A percentile compares a stretch with the other conserved stretches of the same genome.
Conservation (phyloP, 2,797 vertebrate species). For the Glossophaga mutica region DNA sequence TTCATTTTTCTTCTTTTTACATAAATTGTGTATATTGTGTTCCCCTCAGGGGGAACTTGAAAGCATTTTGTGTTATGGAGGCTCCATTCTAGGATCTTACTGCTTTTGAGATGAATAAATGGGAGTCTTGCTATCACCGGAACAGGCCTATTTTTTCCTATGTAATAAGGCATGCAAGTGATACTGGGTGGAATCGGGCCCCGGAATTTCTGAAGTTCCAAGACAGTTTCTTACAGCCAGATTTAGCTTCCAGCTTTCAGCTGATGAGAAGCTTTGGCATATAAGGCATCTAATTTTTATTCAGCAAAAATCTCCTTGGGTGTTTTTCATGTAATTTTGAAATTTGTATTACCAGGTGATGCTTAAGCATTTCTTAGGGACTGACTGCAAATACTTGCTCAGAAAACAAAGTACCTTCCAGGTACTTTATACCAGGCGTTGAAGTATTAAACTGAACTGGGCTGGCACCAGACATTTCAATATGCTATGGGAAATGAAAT, state of each 20-base stretch:
- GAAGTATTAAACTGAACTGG: slow-evolving; percentile 68
- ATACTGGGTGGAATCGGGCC: slow-evolving; percentile 18
- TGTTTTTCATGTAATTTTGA: slow-evolving; percentile 51
- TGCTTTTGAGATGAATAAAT: slow-evolving; percentile 67
- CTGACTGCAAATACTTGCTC: slow-evolving; percentile 54
- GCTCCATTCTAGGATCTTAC: slow-evolving; percentile 67
- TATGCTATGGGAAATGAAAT: slow-evolving; percentile 78
- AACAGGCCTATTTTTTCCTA: slow-evolving; percentile 53
- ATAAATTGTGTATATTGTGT: slow-evolving; percentile 74
- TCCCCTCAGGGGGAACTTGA: slow-evolving; percentile 76
- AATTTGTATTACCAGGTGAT: slow-evolving; percentile 51
- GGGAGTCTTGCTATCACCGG: slow-evolving; percentile 54
- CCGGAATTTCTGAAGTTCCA: slow-evolving; percentile 52
- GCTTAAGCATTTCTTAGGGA: slow-evolving; percentile 60
- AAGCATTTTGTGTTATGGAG: slow-evolving; percentile 74
- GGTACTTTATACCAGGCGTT: slow-evolving; percentile 57
- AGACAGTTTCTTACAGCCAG: slow-evolving; percentile 53
- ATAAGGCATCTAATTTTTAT: slow-evolving; percentile 63
- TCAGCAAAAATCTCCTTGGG: slow-evolving; percentile 42
- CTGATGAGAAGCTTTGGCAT: slow-evolving; percentile 53
- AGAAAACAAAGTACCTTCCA: slow-evolving; percentile 67
- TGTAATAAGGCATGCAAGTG: slow-evolving; percentile 9
- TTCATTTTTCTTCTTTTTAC: slow-evolving; percentile 71
- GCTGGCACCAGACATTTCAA: slow-evolving; percentile 74
- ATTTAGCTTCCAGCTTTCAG: slow-evolving; percentile 59